Percentiles rank a stretch among this genome's conserved stretches.
Conservation (phyloP, 2,888 invertebrate species). For the Hemaris fuciformis region DNA sequence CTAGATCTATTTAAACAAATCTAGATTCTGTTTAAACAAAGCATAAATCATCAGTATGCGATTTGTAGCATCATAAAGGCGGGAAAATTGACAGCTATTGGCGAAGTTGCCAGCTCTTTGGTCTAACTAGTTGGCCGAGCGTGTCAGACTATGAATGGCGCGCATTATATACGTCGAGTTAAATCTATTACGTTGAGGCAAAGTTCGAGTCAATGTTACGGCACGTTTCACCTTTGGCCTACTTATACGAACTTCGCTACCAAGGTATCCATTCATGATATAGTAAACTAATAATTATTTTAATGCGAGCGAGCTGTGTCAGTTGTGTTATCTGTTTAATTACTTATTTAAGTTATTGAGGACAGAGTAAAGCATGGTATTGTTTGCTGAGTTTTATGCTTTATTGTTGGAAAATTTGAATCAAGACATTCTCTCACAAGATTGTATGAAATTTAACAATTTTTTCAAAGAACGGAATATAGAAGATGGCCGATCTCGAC, state of each 20-base stretch:
- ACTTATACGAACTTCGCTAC: conserved; percentile 19
- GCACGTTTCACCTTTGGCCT: conserved; percentile 42
- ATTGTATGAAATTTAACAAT: neutral
- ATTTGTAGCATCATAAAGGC: neutral
- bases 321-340: conserved; percentile 13
- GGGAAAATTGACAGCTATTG: neutral
- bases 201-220: conserved; percentile 35
- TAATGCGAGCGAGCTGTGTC: conserved; percentile 13
- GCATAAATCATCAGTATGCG: neutral
- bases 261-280: conserved; percentile 14
- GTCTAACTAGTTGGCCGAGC: neutral
- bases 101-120: neutral
- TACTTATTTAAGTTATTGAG: conserved; percentile 11
- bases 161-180: conserved; percentile 1
- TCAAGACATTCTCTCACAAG: neutral
- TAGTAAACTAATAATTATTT: conserved; percentile 15
- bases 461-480: no score
- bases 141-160: neutral
- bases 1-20: no score
- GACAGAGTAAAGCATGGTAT: neutral
- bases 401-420: neutral
- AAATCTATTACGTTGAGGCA: conserved; percentile 6
- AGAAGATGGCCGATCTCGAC: no score
- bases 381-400: neutral
- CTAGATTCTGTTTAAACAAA: no score